These are phyloP conservation scores for Artibeus lituratus DNA, from an alignment of 2,797 vertebrate species.

Conservation along the genomic window DNA sequence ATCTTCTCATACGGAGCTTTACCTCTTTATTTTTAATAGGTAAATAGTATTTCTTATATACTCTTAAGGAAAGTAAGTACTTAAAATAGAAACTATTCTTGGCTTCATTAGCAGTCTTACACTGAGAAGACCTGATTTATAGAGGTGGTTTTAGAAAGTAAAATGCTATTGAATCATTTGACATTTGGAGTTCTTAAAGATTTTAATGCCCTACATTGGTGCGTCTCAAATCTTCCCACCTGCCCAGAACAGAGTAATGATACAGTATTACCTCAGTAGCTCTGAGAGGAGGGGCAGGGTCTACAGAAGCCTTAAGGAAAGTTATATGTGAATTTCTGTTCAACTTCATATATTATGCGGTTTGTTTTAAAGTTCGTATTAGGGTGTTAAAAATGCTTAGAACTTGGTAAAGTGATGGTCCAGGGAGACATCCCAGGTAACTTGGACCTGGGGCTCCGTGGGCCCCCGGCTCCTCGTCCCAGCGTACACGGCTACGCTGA, in stretches of 20 bases:
- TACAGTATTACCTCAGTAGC: background rate
- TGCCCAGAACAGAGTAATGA: background rate
- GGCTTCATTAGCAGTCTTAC: background rate
- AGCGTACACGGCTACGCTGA: background rate
- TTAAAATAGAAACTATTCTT: background rate
- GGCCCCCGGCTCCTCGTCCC: background rate
- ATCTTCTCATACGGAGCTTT: background rate
- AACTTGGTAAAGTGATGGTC: background rate
- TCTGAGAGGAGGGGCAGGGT: background rate
- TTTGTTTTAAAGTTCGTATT: background rate
- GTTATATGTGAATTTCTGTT: background rate
- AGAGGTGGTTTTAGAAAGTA: background rate
- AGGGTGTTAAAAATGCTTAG: background rate
- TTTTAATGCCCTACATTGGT: background rate
- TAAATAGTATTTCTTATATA: background rate
- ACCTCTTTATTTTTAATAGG: background rate
- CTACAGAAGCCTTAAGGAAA: background rate
- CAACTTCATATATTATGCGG: background rate
- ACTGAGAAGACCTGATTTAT: background rate
- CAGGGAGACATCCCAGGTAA: background rate
- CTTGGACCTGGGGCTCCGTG: background rate
- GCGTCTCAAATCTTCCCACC: background rate
- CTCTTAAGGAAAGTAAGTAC: background rate
- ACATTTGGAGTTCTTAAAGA: background rate
- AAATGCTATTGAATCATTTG: background rate